Percentiles rank a stretch among this genome's conserved stretches.
Conservation (phyloP, 2,113 vertebrate genomes). For the Riparia riparia region DNA sequence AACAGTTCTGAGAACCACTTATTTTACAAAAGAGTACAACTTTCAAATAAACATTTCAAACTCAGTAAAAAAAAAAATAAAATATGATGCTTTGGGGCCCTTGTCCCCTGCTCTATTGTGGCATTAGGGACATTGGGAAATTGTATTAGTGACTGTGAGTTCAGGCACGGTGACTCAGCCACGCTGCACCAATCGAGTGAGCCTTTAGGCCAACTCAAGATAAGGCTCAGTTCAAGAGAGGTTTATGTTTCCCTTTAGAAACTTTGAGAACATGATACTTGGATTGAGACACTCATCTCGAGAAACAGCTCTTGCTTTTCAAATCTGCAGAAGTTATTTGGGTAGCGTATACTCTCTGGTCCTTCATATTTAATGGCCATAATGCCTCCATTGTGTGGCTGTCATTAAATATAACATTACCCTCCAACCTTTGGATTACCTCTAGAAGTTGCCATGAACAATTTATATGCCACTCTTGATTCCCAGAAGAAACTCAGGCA, state of each 20-base stretch:
- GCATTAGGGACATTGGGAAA: background rate
- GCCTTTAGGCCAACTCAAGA: background rate
- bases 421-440: background rate
- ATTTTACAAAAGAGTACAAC: background rate
- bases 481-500: background rate
- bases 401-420: slow-evolving; percentile 11
- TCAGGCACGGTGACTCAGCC: background rate
- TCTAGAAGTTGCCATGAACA: slow-evolving; percentile 1
- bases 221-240: background rate
- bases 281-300: background rate
- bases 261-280: background rate
- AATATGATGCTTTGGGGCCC: background rate
- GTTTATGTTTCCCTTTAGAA: slow-evolving; percentile 28
- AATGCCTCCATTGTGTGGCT: background rate
- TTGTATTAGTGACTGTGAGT: background rate
- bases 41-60: background rate
- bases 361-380: slow-evolving; percentile 29
- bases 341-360: background rate
- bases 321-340: slow-evolving; percentile 30
- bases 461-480: background rate
- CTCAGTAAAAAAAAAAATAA: background rate
- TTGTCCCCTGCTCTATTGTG: background rate
- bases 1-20: background rate
- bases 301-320: slow-evolving; percentile 33
- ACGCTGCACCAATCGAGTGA: accelerated